Evolutionary conservation across 2,888 invertebrate genomes (phyloP).

Genomic region (Cataglyphis albicans): DNA sequence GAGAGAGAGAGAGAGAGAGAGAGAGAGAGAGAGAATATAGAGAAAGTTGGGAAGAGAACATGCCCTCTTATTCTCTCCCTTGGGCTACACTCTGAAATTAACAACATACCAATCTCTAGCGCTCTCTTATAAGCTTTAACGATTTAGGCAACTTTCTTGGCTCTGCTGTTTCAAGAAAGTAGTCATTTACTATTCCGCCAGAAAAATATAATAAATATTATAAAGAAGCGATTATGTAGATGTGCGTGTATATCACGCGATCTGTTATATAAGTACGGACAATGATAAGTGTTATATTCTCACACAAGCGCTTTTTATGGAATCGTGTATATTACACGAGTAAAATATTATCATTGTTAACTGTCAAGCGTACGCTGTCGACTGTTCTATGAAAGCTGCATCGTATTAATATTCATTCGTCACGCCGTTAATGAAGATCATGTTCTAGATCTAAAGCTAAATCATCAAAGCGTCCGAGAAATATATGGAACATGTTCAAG

Average conservation of each 20-base stretch:
- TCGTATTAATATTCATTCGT: conserved; percentile 75
- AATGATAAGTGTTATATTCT: conserved; percentile 18
- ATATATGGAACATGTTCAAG: conserved; percentile 56
- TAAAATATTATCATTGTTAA: conserved; percentile 63
- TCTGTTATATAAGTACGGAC: background rate
- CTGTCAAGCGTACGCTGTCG: conserved; percentile 59
- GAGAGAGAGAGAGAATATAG: conserved; percentile 15
- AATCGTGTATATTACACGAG: conserved; percentile 18
- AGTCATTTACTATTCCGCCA: conserved; percentile 34
- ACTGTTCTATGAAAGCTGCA: conserved; percentile 52
- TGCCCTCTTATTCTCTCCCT: conserved; percentile 77
- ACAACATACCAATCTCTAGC: conserved; percentile 85
- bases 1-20: background rate
- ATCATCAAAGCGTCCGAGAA: conserved; percentile 69
- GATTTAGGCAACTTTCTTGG: conserved; percentile 68
- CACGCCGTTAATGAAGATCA: conserved; percentile 72
- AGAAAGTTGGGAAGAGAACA: conserved; percentile 70
- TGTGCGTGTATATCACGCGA: background rate
- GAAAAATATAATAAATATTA: conserved; percentile 22
- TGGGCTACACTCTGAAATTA: conserved; percentile 85
- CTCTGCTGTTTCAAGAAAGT: conserved; percentile 14
- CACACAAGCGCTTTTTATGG: background rate
- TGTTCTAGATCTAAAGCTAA: conserved; percentile 50
- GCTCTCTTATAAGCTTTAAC: conserved; percentile 78
- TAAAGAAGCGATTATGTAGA: background rate